These are phyloP conservation scores for Nasonovia ribisnigri DNA, from an alignment of 2,888 invertebrate genomes.

Conservation along the genomic window DNA sequence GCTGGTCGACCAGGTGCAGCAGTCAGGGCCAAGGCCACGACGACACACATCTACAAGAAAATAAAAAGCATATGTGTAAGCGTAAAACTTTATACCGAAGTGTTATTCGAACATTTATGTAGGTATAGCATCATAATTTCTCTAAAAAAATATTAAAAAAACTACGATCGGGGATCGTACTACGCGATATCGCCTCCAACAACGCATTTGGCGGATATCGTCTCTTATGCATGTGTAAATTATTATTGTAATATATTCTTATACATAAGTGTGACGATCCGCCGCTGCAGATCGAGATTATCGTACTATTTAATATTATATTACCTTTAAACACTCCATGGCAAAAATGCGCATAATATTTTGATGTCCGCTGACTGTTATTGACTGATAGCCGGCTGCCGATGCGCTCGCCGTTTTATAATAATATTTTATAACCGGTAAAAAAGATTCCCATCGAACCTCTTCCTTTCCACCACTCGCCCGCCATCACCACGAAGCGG, in stretches of 20 bases:
- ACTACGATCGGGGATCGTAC: background rate
- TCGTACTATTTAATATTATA: background rate
- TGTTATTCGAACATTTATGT: background rate
- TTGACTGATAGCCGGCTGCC: background rate
- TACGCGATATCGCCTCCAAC: background rate
- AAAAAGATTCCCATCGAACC: background rate
- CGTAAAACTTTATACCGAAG: background rate
- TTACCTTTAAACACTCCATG: slow-evolving; percentile 32
- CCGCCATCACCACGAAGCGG: background rate
- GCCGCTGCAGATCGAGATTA: background rate
- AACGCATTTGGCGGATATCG: background rate
- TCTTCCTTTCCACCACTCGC: background rate
- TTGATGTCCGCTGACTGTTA: background rate
- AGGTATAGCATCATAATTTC: background rate
- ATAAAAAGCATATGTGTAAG: background rate
- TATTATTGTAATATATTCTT: background rate
- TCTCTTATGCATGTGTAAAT: background rate
- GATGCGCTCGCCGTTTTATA: background rate
- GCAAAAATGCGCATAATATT: background rate
- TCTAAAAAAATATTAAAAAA: background rate
- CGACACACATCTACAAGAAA: background rate
- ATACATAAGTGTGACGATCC: background rate
- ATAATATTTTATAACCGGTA: background rate
- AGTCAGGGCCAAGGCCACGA: background rate
- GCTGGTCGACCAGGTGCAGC: background rate